These are phyloP conservation scores for Sebastes kiyomatsui DNA, from an alignment of 2,797 vertebrate genomes.

Conservation along the genomic window DNA sequence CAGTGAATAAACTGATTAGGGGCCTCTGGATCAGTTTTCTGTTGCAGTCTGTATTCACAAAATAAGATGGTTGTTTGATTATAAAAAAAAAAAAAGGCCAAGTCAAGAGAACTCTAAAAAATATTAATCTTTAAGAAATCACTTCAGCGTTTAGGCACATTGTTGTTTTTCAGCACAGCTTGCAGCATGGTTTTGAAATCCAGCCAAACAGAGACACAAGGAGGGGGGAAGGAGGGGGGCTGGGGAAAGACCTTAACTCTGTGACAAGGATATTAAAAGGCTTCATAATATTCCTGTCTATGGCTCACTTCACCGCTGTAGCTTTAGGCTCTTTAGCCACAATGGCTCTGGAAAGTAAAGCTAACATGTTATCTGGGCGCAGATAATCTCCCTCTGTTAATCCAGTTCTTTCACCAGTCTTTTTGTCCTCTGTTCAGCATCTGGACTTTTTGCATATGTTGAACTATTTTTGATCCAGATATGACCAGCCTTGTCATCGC, in stretches of 20 bases:
- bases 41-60: slow-evolving; percentile 1
- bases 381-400: slow-evolving; percentile 40
- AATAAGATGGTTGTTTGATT: slow-evolving; percentile 30
- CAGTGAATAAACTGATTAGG: slow-evolving; percentile 13
- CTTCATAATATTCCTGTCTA: slow-evolving; percentile 42
- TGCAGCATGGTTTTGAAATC: slow-evolving; percentile 33
- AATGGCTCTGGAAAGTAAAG: slow-evolving; percentile 61
- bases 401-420: slow-evolving; percentile 14
- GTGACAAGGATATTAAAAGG: slow-evolving; percentile 51
- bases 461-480: not conserved
- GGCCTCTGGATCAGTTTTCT: slow-evolving; percentile 4
- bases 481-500: not conserved
- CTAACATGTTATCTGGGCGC: slow-evolving; percentile 50
- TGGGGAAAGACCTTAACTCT: slow-evolving; percentile 41
- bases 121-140: slow-evolving; percentile 20
- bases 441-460: slow-evolving; percentile 1
- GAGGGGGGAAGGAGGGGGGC: not conserved
- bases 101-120: slow-evolving; percentile 14
- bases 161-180: slow-evolving; percentile 45
- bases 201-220: slow-evolving; percentile 34
- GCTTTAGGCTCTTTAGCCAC: slow-evolving; percentile 47
- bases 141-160: slow-evolving; percentile 14
- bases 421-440: slow-evolving; percentile 12
- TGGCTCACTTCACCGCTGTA: slow-evolving; percentile 32
- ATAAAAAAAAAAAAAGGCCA: slow-evolving; percentile 7